Evolutionary conservation across 2,888 invertebrate genomes (phyloP).

Genomic region (Bugula neritina): DNA sequence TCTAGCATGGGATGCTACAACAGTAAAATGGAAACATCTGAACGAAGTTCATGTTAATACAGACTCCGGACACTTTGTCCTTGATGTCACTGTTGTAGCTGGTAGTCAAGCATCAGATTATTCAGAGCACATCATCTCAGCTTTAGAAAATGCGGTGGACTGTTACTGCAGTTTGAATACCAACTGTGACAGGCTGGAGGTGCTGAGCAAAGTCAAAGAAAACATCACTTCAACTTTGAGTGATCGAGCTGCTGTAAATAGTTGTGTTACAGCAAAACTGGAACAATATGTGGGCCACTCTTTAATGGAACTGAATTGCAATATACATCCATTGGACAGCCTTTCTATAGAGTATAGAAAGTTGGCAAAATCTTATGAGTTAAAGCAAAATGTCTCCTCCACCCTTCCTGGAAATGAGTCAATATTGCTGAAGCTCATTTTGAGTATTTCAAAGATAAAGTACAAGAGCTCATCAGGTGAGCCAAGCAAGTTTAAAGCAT

Average conservation of each 20-base stretch:
- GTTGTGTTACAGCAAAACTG: background rate
- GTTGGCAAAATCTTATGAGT: background rate
- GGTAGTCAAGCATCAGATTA: background rate
- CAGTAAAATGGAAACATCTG: background rate
- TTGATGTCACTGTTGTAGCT: background rate
- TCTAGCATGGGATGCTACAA: background rate
- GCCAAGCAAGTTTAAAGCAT: background rate
- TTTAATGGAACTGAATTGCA: background rate
- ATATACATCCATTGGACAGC: slow-evolving; percentile 3
- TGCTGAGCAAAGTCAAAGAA: background rate
- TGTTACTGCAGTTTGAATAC: background rate
- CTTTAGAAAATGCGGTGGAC: too few relatives aligned
- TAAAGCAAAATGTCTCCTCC: background rate
- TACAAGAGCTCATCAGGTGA: background rate
- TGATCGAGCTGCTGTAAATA: background rate
- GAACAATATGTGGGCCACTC: background rate
- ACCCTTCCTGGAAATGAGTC: background rate
- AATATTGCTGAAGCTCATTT: background rate
- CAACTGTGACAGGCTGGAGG: background rate
- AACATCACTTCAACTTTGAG: slow-evolving; percentile 2
- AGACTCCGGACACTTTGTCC: background rate
- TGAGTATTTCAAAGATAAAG: background rate
- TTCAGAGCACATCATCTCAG: background rate
- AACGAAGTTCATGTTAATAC: slow-evolving; percentile 1
- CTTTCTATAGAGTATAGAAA: background rate